Evolutionary conservation across 2,888 invertebrate species (phyloP).

Genomic region (Eristalis pertinax): DNA sequence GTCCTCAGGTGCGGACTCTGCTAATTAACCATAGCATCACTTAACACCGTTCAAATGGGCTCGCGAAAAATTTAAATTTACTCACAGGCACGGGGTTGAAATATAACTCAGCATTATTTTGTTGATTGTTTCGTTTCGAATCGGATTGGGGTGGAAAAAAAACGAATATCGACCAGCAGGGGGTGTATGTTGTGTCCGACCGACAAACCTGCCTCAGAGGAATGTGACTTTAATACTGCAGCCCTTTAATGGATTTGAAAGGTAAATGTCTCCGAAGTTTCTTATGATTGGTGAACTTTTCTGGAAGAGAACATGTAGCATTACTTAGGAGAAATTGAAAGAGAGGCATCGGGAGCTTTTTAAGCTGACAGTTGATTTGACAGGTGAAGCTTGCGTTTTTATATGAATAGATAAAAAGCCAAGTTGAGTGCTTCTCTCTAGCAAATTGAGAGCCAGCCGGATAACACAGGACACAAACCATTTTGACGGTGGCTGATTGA

Average conservation of each 20-base stretch:
- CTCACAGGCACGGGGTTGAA: conserved; percentile 43
- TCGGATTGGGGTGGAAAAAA: background rate
- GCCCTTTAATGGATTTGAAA: conserved; percentile 10
- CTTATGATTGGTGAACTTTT: background rate
- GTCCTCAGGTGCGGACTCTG: background rate
- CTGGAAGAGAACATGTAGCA: background rate
- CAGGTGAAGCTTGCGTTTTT: background rate
- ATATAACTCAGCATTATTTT: conserved; percentile 1
- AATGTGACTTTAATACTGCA: conserved; percentile 50
- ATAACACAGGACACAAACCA: too few species aligned
- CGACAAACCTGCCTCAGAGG: conserved; percentile 44
- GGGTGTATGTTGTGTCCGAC: conserved; percentile 4
- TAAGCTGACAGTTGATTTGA: background rate
- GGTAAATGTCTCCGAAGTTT: background rate
- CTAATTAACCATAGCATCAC: conserved; percentile 16
- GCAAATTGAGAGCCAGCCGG: too few species aligned
- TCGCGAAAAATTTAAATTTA: background rate
- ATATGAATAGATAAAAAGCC: too few species aligned
- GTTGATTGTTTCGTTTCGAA: background rate
- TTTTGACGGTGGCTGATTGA: too few species aligned
- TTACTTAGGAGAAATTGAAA: background rate
- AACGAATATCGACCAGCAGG: conserved; percentile 29
- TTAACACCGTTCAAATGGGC: background rate
- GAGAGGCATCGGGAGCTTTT: background rate
- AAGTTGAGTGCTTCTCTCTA: too few species aligned